Conservation (phyloP, 2,113 vertebrate genomes). For the Xiphias gladius region DNA sequence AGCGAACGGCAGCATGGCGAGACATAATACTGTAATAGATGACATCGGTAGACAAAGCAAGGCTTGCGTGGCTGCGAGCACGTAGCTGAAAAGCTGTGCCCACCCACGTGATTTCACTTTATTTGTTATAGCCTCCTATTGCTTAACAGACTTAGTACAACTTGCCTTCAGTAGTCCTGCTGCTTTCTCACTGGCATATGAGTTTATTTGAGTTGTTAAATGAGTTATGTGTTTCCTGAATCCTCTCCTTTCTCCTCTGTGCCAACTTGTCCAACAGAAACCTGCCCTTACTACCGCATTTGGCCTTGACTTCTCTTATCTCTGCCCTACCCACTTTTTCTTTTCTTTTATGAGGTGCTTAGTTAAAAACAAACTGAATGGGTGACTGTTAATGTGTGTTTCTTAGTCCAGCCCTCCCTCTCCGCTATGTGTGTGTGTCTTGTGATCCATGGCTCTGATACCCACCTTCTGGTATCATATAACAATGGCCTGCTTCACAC, state of each 20-base stretch:
- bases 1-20: slow-evolving; percentile 8
- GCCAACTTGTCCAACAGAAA: slow-evolving; percentile 22
- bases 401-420: slow-evolving; percentile 42
- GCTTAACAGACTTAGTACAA: slow-evolving; percentile 29
- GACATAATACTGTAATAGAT: neutral
- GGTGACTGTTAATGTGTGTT: slow-evolving; percentile 3
- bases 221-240: neutral
- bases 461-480: slow-evolving; percentile 79
- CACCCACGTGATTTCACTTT: slow-evolving; percentile 51
- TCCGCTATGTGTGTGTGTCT: slow-evolving; percentile 66
- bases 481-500: slow-evolving; percentile 80
- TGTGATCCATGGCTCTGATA: slow-evolving; percentile 78
- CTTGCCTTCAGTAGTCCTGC: slow-evolving; percentile 4
- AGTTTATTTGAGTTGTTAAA: slow-evolving; percentile 22
- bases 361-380: slow-evolving; percentile 33
- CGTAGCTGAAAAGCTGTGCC: slow-evolving; percentile 60
- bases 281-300: slow-evolving; percentile 24
- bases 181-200: slow-evolving; percentile 4
- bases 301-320: slow-evolving; percentile 58
- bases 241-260: slow-evolving; percentile 11
- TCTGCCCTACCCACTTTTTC: slow-evolving; percentile 47
- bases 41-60: slow-evolving; percentile 1
- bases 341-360: slow-evolving; percentile 53
- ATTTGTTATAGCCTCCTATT: slow-evolving; percentile 39
- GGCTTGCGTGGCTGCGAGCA: slow-evolving; percentile 60